Conservation (phyloP, 2,113 vertebrate species). For the Thunnus maccoyii region DNA sequence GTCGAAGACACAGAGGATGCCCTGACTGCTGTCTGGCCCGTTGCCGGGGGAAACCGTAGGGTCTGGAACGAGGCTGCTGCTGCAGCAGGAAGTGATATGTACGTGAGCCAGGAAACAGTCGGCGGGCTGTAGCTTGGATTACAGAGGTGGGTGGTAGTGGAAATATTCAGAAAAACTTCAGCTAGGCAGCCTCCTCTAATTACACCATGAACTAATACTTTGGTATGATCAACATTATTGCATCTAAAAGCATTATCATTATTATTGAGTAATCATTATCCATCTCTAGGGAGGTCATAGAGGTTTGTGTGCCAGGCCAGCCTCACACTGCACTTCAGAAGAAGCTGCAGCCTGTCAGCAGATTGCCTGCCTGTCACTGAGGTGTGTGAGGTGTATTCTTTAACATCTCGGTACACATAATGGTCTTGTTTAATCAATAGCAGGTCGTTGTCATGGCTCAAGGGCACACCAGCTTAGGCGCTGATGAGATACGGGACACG, state of each 20-base stretch:
- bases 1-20: conserved; percentile 65
- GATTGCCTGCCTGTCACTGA: conserved; percentile 45
- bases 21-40: conserved; percentile 76
- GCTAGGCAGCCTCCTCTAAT: conserved; percentile 31
- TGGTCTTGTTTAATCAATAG: conserved; percentile 80
- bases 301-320: conserved; percentile 7
- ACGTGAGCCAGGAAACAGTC: conserved; percentile 66
- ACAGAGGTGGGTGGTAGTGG: conserved; percentile 47
- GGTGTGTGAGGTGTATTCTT: conserved; percentile 64
- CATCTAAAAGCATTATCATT: conserved; percentile 27
- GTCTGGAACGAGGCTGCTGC: conserved; percentile 60
- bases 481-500: conserved; percentile 72
- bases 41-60: conserved; percentile 75
- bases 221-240: conserved; percentile 35
- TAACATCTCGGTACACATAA: conserved; percentile 71
- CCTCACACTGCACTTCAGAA: background rate
- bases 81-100: conserved; percentile 60
- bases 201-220: conserved; percentile 19
- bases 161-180: conserved; percentile 70
- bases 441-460: conserved; percentile 83
- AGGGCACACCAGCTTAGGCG: conserved; percentile 75
- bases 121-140: conserved; percentile 49
- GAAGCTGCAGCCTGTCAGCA: conserved; percentile 34
- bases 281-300: conserved; percentile 40
- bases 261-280: conserved; percentile 41